Percentiles rank a stretch among this genome's conserved stretches.
These are phyloP conservation scores for Stegana nigrithorax DNA, from an alignment of 2,888 invertebrate genomes.

Conservation along the genomic window DNA sequence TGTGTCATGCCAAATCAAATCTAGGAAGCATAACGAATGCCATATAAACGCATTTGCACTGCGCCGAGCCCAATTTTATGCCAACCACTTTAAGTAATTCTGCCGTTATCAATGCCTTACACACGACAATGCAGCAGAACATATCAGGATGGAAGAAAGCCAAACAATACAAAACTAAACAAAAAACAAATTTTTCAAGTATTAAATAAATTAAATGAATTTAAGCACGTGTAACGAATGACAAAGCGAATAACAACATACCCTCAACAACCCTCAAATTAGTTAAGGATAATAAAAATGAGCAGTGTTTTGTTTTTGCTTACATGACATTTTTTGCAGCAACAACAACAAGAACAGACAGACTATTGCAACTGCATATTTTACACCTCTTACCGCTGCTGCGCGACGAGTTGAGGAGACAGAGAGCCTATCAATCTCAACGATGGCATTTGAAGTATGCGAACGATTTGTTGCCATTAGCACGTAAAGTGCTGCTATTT, in stretches of 20 bases:
- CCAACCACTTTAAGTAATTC: too few relatives aligned
- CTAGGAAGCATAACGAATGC: constrained; percentile 44
- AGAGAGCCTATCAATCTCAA: too few relatives aligned
- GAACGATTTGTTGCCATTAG: not conserved
- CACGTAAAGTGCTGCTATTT: not conserved
- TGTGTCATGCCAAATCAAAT: not conserved
- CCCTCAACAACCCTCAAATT: constrained; percentile 51
- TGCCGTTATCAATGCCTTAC: not conserved
- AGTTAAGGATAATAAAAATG: constrained; percentile 52
- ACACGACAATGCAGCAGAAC: not conserved
- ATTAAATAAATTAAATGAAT: constrained; percentile 61
- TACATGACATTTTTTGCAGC: constrained; percentile 22
- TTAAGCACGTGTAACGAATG: constrained; percentile 60
- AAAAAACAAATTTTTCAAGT: constrained; percentile 55
- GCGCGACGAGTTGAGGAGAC: not conserved
- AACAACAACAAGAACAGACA: not conserved
- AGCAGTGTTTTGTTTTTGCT: constrained; percentile 2
- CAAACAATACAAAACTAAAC: constrained; percentile 46
- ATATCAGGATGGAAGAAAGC: constrained; percentile 19
- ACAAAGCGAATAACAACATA: constrained; percentile 37
- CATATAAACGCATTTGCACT: constrained; percentile 46
- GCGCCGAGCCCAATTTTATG: constrained; percentile 32
- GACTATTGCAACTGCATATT: too few relatives aligned
- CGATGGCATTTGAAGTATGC: not conserved
- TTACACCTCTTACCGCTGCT: too few relatives aligned